phyloP scores from a whole-genome alignment of 2,888 invertebrate species.

The Sarcophaga variegata region DNA sequence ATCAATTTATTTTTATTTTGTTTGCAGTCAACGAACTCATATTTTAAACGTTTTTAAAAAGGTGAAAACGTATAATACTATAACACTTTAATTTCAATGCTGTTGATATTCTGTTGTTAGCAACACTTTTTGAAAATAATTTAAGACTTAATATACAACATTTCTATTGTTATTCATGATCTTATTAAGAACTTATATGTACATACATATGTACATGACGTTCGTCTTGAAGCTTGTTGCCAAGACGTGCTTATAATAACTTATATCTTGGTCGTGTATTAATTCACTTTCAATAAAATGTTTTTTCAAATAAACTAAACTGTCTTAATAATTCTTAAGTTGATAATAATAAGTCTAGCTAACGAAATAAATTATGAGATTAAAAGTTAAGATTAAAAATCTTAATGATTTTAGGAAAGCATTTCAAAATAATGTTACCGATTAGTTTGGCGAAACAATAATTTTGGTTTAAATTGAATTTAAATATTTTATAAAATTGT shows the following conservation, averaged over 20 bases:
- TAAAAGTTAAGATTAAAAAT: neutral
- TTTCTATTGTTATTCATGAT: constrained; percentile 13
- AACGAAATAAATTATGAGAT: constrained; percentile 15
- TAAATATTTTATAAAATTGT: neutral
- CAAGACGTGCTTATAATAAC: constrained; percentile 35
- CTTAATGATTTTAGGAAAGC: constrained; percentile 1
- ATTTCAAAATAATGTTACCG: neutral
- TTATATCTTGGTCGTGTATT: constrained; percentile 8
- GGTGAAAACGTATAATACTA: too few relatives aligned
- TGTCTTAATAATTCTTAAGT: too few relatives aligned
- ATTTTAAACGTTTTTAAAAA: too few relatives aligned
- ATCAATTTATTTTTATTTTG: too few relatives aligned
- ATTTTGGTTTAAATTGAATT: too few relatives aligned
- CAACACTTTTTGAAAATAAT: too few relatives aligned
- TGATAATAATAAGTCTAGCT: neutral
- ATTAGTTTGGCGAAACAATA: neutral
- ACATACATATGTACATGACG: neutral
- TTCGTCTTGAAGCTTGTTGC: constrained; percentile 32
- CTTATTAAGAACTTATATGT: neutral
- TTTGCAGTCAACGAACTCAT: too few relatives aligned
- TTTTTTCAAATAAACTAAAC: neutral
- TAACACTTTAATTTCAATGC: neutral
- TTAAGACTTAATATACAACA: neutral
- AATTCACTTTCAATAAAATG: constrained; percentile 32
- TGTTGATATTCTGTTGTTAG: neutral